Evolutionary conservation across 2,888 invertebrate genomes (phyloP).

Genomic region (Notodonta dromedarius): DNA sequence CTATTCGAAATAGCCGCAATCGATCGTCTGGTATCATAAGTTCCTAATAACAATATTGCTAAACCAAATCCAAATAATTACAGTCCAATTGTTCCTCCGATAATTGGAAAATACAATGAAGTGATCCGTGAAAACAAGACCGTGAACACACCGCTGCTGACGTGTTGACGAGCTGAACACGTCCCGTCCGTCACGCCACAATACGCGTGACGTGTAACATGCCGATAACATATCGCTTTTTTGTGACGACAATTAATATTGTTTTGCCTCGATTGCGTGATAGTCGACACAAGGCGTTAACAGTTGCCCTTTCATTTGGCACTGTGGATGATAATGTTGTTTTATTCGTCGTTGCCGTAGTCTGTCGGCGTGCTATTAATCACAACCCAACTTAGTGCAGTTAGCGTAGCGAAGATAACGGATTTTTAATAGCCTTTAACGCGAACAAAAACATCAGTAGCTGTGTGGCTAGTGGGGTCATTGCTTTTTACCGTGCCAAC

Average conservation of each 20-base stretch:
- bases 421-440: too few species aligned
- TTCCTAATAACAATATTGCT: too few species aligned
- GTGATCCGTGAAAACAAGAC: conserved; percentile 20
- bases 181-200: conserved; percentile 28
- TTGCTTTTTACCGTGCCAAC: not conserved
- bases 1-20: not conserved
- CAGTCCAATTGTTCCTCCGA: not conserved
- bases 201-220: conserved; percentile 12
- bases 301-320: too few species aligned
- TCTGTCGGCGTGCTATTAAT: too few species aligned
- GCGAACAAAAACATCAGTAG: too few species aligned
- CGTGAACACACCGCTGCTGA: conserved; percentile 19
- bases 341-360: too few species aligned
- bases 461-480: too few species aligned
- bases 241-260: conserved; percentile 13
- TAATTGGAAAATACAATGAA: conserved; percentile 10
- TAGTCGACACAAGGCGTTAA: too few species aligned
- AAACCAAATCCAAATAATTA: too few species aligned
- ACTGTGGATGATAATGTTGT: too few species aligned
- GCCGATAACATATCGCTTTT: conserved; percentile 24
- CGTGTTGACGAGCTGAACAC: conserved; percentile 16
- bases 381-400: too few species aligned
- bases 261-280: not conserved
- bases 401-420: too few species aligned
- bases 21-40: not conserved